Evolutionary conservation across 92 coral and sea anemone genomes (phyloP), one percentile per base, ranked within the genome.

Genomic region (Umimayanthus chanpuru): DNA sequence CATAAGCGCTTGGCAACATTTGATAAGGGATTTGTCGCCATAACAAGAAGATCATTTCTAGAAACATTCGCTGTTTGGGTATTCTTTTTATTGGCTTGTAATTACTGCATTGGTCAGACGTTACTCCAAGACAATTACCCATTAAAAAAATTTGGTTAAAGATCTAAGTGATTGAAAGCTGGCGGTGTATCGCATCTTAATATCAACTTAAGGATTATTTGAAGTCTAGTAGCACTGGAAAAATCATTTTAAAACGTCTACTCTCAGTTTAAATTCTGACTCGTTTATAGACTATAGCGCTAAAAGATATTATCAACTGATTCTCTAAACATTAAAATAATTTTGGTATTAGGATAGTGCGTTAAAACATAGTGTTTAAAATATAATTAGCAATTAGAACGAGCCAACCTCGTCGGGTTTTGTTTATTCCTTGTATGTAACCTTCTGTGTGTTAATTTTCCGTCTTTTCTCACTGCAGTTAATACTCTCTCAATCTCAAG

Each of bases 1-100:
- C 55, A 47, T 23, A 38, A 81, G 77, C 64, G n/a, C 26, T 70
- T 70, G 23, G 43, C 39, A 83, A 43, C 38, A 20, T 47, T 32
- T 68, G 47, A 28, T 20, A 28, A 26, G 76, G n/a, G 43, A 70
- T 68, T 83, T 44, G 65, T 83, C 65, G 67, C 87, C 77, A 67
- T 68, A 70, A 83, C 77, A 68, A 7, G 30, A 28, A 15, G 14
- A 7, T 32, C 28, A 29, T 43, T 23, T 7, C 20, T 40, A 68
- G n/a, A 83, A 83, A 70, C 26, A 83, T 49, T 68, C 78, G 77
- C 36, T 68, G 28, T 83, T 83, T 81, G 50, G 36, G 30, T n/a
- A n/a, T 65, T 44, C 39, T 11, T 68, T 12, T 83, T 68, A 70
- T 70, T 67, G 87, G 21, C 36, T 83, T 68, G 65, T 68, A 83